These are phyloP conservation scores for Drosophila austrosaltans DNA, from an alignment of 2,888 invertebrate species.

Conservation along the genomic window DNA sequence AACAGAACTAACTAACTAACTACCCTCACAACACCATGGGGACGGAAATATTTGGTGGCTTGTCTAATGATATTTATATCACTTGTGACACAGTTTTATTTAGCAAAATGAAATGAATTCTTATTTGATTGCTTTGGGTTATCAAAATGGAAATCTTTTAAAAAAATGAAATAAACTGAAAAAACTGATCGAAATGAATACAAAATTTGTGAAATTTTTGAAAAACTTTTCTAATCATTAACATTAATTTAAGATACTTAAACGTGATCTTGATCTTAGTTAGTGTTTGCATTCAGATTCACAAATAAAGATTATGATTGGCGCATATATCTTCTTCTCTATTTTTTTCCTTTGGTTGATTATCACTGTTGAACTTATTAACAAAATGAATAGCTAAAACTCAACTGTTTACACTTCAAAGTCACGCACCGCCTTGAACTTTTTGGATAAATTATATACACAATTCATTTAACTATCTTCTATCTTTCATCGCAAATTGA, in stretches of 20 bases:
- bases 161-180: too few relatives aligned
- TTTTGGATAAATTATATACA: constrained; percentile 37
- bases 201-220: too few relatives aligned
- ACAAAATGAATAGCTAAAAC: constrained; percentile 4
- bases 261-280: too few relatives aligned
- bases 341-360: not conserved
- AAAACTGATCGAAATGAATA: too few relatives aligned
- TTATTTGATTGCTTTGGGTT: not conserved
- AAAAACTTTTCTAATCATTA: too few relatives aligned
- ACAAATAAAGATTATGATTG: not conserved
- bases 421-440: constrained; percentile 51
- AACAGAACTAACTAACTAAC: not conserved
- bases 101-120: not conserved
- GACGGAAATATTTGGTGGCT: not conserved
- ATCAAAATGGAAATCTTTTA: not conserved
- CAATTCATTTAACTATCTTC: constrained; percentile 31
- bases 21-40: not conserved
- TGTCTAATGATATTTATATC: not conserved
- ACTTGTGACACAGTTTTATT: constrained; percentile 2
- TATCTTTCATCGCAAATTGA: constrained; percentile 34
- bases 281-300: too few relatives aligned
- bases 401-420: constrained; percentile 41
- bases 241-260: too few relatives aligned
- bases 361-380: not conserved
- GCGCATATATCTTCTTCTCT: not conserved